Evolutionary conservation across 2,888 invertebrate species (phyloP).

Genomic region (Camponotus fellah): DNA sequence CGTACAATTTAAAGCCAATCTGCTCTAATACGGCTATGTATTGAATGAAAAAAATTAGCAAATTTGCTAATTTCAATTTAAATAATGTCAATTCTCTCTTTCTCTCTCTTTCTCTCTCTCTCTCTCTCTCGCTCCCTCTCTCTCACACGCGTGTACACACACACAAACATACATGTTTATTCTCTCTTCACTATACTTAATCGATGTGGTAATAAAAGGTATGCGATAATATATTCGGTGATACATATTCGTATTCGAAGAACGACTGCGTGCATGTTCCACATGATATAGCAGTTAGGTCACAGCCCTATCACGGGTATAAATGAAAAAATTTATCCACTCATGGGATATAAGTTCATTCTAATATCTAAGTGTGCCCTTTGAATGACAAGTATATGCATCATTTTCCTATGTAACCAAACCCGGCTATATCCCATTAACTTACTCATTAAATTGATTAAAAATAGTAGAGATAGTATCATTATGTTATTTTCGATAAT

Average conservation of each 20-base stretch:
- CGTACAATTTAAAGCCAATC: not conserved
- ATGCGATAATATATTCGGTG: constrained; percentile 47
- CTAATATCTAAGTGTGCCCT: constrained; percentile 37
- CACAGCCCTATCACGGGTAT: constrained; percentile 63
- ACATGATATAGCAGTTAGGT: constrained; percentile 68
- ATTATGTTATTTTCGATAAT: constrained; percentile 30
- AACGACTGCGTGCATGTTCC: constrained; percentile 53
- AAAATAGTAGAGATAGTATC: constrained; percentile 24
- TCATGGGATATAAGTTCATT: constrained; percentile 20
- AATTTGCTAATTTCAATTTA: not conserved
- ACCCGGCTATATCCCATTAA: constrained; percentile 37
- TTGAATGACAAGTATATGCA: constrained; percentile 19
- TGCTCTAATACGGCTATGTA: not conserved
- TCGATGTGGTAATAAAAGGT: constrained; percentile 21
- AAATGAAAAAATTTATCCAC: constrained; percentile 44
- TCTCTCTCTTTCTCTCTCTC: too few species aligned
- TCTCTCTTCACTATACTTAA: not conserved
- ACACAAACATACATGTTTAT: too few species aligned
- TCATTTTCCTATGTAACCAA: constrained; percentile 42
- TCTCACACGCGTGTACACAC: too few species aligned
- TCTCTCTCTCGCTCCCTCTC: too few species aligned
- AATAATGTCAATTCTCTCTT: not conserved
- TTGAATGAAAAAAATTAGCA: not conserved
- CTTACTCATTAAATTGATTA: constrained; percentile 48
- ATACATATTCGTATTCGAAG: constrained; percentile 22